Percentiles rank a stretch among this genome's conserved stretches.
phyloP scores from a whole-genome alignment of 2,888 invertebrate genomes.

The Papilio demoleus region DNA sequence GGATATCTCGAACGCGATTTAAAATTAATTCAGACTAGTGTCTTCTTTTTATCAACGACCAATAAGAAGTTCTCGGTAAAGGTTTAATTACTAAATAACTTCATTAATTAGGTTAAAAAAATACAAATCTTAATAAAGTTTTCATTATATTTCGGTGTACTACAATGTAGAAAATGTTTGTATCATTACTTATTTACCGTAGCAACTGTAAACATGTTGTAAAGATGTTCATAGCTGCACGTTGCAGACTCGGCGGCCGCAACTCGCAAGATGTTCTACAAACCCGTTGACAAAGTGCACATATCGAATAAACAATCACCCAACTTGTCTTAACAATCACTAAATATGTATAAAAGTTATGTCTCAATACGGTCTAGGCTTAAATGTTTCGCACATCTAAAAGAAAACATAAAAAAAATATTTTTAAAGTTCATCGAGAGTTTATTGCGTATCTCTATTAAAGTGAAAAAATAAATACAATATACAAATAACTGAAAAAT shows the following conservation, averaged over 20 bases:
- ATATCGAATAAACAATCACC: conserved; percentile 50
- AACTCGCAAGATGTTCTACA: conserved; percentile 58
- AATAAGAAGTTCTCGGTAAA: too few species aligned
- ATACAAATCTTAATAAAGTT: too few species aligned
- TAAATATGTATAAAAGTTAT: conserved; percentile 41
- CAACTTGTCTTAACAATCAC: conserved; percentile 47
- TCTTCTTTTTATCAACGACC: too few species aligned
- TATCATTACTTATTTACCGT: conserved; percentile 28
- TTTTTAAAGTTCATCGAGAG: conserved; percentile 7
- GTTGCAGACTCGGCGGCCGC: conserved; percentile 42
- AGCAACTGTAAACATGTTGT: conserved; percentile 46
- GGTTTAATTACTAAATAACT: too few species aligned
- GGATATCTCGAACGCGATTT: too few species aligned
- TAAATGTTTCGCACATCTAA: conserved; percentile 21
- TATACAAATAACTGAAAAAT: background rate
- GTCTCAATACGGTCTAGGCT: conserved; percentile 6
- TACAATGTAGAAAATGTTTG: conserved; percentile 21
- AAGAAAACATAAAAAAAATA: conserved; percentile 21
- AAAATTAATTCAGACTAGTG: too few species aligned
- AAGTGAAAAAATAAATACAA: background rate
- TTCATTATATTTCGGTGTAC: background rate
- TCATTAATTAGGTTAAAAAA: too few species aligned
- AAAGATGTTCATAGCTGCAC: conserved; percentile 47
- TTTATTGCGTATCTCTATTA: background rate
- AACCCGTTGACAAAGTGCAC: conserved; percentile 56